Percentiles rank a stretch among this genome's conserved stretches.
Conservation (phyloP, 2,888 invertebrate species). For the Diaphora mendica region DNA sequence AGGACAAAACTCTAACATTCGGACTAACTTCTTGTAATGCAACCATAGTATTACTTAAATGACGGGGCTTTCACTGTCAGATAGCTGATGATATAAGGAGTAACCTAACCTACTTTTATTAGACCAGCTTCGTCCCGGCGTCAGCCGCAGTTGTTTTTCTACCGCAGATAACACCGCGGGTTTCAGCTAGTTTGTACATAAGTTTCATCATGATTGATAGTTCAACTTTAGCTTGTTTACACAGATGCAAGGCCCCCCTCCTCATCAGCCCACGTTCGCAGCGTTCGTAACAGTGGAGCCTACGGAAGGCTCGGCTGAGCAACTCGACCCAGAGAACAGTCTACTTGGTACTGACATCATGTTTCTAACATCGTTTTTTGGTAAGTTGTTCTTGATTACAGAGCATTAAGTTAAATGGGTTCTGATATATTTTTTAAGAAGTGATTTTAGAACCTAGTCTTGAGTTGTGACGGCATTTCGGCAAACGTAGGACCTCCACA, state of each 20-base stretch:
- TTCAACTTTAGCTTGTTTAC: not conserved
- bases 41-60: no score
- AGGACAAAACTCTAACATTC: no score
- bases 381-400: slow-evolving; percentile 76
- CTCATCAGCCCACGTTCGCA: slow-evolving; percentile 85
- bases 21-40: no score
- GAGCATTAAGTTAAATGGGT: not conserved
- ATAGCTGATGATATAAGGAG: no score
- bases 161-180: no score
- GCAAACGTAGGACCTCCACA: no score
- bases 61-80: no score
- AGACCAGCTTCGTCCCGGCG: no score
- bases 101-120: no score
- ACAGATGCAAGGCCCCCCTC: slow-evolving; percentile 65
- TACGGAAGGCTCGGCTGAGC: slow-evolving; percentile 86
- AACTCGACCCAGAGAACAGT: slow-evolving; percentile 91
- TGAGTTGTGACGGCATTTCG: no score
- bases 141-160: no score
- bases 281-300: slow-evolving; percentile 93
- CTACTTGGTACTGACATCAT: slow-evolving; percentile 96
- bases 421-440: not conserved
- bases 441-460: no score
- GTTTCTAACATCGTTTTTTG: slow-evolving; percentile 96
- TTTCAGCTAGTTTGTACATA: not conserved
- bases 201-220: not conserved